These are phyloP conservation scores for Drosophila ficusphila DNA, from an alignment of 1,140 invertebrate species.

Conservation along the genomic window DNA sequence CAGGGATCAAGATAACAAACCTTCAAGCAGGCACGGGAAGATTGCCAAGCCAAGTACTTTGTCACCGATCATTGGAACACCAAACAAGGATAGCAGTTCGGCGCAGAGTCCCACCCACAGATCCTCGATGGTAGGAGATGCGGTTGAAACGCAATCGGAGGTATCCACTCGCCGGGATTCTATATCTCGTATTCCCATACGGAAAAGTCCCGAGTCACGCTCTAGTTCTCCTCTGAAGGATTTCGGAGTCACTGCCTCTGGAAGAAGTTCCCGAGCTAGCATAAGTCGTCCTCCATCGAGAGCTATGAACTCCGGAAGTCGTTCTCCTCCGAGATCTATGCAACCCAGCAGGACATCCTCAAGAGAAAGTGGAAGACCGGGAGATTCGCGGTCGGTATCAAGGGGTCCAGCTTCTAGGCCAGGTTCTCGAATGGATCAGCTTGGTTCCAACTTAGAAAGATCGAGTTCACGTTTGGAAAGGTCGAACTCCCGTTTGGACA, in stretches of 20 bases:
- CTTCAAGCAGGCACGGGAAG: constrained; percentile 45
- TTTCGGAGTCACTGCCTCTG: constrained; percentile 20
- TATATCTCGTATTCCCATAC: constrained; percentile 71
- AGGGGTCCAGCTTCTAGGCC: constrained; percentile 56
- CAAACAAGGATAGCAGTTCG: constrained; percentile 78
- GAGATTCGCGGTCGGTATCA: constrained; percentile 48
- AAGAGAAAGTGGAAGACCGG: constrained; percentile 43
- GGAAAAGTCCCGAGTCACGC: constrained; percentile 59
- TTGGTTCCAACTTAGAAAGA: constrained; percentile 34
- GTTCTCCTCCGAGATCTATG: constrained; percentile 58
- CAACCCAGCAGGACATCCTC: constrained; percentile 36
- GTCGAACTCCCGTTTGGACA: constrained; percentile 59
- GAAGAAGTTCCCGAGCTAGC: constrained; percentile 50
- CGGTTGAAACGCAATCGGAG: constrained; percentile 47
- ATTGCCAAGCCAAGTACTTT: constrained; percentile 77
- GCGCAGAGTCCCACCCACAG: constrained; percentile 69
- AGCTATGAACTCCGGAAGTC: constrained; percentile 39
- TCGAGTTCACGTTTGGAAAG: constrained; percentile 26
- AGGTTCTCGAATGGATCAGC: constrained; percentile 60
- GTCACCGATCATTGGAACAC: constrained; percentile 82
- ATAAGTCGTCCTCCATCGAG: constrained; percentile 63
- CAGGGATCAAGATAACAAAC: constrained; percentile 23
- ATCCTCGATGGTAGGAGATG: constrained; percentile 22
- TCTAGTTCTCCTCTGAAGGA: constrained; percentile 61
- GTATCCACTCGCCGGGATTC: constrained; percentile 65